A percentile compares a stretch with the other conserved stretches of the same genome.
Evolutionary conservation across 2,113 vertebrate genomes (phyloP).

Genomic region (Xyrauchen texanus): DNA sequence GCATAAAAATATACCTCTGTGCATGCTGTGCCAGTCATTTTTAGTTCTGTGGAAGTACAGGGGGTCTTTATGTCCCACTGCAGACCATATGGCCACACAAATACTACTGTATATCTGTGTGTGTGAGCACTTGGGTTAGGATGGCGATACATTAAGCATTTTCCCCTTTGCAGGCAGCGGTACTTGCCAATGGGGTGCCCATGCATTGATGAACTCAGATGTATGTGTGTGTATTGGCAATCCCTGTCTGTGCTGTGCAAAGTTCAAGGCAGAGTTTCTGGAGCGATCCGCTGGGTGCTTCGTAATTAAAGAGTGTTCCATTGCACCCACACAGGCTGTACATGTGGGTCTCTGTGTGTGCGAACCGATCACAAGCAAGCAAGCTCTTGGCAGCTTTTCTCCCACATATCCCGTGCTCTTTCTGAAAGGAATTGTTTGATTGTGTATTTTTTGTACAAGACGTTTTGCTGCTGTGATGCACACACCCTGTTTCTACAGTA

Average conservation of each 20-base stretch:
- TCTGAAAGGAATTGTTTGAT: constrained; percentile 20
- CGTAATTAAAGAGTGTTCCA: constrained; percentile 43
- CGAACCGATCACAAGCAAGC: not conserved
- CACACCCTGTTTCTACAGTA: not conserved
- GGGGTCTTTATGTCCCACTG: constrained; percentile 22
- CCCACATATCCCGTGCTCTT: not conserved
- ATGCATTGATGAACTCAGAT: not conserved
- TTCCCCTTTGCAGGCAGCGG: not conserved
- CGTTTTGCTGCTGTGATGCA: not conserved
- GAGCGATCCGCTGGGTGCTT: constrained; percentile 17
- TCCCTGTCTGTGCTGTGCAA: constrained; percentile 8
- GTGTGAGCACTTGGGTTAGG: not conserved
- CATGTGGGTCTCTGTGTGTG: constrained; percentile 12
- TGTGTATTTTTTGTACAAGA: not conserved
- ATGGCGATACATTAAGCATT: not conserved
- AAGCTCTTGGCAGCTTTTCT: constrained; percentile 17
- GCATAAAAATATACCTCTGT: not conserved
- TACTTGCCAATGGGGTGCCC: not conserved
- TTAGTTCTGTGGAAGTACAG: constrained; percentile 20
- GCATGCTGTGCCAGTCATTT: constrained; percentile 7
- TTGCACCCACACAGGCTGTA: constrained; percentile 33
- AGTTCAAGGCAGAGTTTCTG: constrained; percentile 42
- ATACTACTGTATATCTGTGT: not conserved
- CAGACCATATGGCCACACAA: not conserved
- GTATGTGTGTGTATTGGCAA: not conserved